Percentiles rank a stretch among this genome's conserved stretches.
Conservation (phyloP, 2,888 invertebrate genomes). For the Choristoneura rosaceana region DNA sequence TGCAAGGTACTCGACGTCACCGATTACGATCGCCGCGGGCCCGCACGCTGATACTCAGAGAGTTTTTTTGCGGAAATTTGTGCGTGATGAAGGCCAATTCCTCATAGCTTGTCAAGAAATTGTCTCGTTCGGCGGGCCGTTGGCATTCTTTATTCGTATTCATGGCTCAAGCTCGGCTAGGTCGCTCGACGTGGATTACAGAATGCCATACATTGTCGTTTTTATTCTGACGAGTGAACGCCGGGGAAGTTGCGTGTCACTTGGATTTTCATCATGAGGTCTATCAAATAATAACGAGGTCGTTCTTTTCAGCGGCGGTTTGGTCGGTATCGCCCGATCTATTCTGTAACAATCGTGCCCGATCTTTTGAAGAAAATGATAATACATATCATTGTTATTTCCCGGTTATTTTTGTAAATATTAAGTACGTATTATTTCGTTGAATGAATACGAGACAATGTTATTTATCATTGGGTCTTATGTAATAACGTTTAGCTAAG, state of each 20-base stretch:
- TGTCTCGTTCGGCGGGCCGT: constrained; percentile 65
- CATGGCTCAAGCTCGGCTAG: constrained; percentile 63
- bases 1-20: constrained; percentile 50
- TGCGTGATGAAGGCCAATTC: constrained; percentile 79
- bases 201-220: constrained; percentile 76
- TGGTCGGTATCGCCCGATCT: constrained; percentile 71
- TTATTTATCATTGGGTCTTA: neutral
- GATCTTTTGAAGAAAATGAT: constrained; percentile 76
- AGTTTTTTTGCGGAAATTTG: constrained; percentile 64
- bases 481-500: neutral
- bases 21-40: constrained; percentile 61
- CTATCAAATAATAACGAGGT: constrained; percentile 82
- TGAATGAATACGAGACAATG: constrained; percentile 18
- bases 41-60: constrained; percentile 49
- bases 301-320: constrained; percentile 69
- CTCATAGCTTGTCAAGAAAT: constrained; percentile 73
- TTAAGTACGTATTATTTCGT: constrained; percentile 36
- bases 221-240: constrained; percentile 80
- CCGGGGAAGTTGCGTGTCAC: constrained; percentile 80
- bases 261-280: constrained; percentile 80
- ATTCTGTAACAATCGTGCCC: constrained; percentile 69
- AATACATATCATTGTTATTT: constrained; percentile 67
- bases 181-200: constrained; percentile 59
- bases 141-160: constrained; percentile 74
- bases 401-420: constrained; percentile 35